Evolutionary conservation across 2,888 invertebrate species (phyloP), one percentile per base, ranked within the genome.

Genomic region (Synanthedon formicaeformis): DNA sequence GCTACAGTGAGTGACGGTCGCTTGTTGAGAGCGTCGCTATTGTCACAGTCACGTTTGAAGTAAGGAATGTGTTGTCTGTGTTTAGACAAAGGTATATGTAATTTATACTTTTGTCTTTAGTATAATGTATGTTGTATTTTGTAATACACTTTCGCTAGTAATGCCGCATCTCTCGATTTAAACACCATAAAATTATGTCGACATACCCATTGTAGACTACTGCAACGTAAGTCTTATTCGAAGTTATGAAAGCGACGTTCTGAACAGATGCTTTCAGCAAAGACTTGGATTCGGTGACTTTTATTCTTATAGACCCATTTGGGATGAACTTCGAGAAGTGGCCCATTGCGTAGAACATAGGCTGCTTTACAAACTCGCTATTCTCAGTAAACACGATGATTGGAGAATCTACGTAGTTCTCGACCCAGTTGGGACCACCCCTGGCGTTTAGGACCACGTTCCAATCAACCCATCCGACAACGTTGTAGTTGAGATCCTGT

Each of bases 381-480:
- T 81, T 59, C 2, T 75, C 69, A 0, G 78, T 67, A 54, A 73
- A 65, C 11, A 83, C 79, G 51, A 97, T 92, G 41, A 85, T 70
- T 0, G 96, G 91, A 0, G 96, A 89, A 79, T 97, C 97, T 0
- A 95, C 94, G 65, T 81, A 89, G 78, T 96, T 96, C 0, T 78
- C 62, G 0, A 89, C 90, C 91, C 94, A 95, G 65, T 92, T 94
- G 0, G 97, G 97, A 0, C 96, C 96, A 11, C 96, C 97, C 12
- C 72, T 52, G 58, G 82, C 65, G 71, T 96, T 88, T 12, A 97
- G 76, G 8, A 92, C 93, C 53, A 97, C 73, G 78, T 98, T 98
- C 97, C 97, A 98, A 71, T 98, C 97, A 0, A 95, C 83, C 96
- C 97, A 98, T 2, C 95, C 96, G 14, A 89, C 86, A 0, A 92